Evolutionary conservation across 2,797 vertebrate species (phyloP), one percentile per base, ranked within the genome.

Genomic region (Distichodus sexfasciatus): DNA sequence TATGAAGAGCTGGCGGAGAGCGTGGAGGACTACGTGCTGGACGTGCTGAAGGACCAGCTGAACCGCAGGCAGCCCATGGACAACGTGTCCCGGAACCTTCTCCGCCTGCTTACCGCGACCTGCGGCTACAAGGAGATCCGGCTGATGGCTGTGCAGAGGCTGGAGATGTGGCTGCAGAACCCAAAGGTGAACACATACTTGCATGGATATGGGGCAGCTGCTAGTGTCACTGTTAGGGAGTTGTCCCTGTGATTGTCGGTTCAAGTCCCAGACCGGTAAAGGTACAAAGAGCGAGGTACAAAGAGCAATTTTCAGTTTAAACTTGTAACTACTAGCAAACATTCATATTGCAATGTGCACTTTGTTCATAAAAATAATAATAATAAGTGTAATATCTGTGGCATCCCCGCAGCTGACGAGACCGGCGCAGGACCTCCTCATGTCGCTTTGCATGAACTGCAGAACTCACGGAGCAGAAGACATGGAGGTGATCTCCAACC

Each of bases 91-190:
- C 89, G 97, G n/a, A 98, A 99, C 78, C 91, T 99, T 7, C 86
- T 99, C 21, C 94, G 97, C 8, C 87, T 99, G 54, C 93, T 99
- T 48, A 94, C 96, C 0, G 94, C 96, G 8, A 94, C 96, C 6
- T 98, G 96, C 0, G 97, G 97, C 66, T 99, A 95, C 86, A 97
- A 95, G 81, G 97, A 99, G 73, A 94, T 96, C 3, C 92, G 97
- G 0, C 91, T 96, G 29, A 93, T 98, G 94, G 89, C 96, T 0
- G 95, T 99, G 69, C 97, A 99, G 86, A 90, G 93, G 67, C 91
- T 99, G 71, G 97, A 99, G 87, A 98, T 98, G 95, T 99, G 97
- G 97, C 90, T 99, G 66, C 97, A 99, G 85, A 99, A 99, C 79
- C 97, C 97, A 19, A 99, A 99, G 93, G 97, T 96, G 73, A n/a